Conservation (phyloP, 2,113 vertebrate species). For the Orycteropus afer region DNA sequence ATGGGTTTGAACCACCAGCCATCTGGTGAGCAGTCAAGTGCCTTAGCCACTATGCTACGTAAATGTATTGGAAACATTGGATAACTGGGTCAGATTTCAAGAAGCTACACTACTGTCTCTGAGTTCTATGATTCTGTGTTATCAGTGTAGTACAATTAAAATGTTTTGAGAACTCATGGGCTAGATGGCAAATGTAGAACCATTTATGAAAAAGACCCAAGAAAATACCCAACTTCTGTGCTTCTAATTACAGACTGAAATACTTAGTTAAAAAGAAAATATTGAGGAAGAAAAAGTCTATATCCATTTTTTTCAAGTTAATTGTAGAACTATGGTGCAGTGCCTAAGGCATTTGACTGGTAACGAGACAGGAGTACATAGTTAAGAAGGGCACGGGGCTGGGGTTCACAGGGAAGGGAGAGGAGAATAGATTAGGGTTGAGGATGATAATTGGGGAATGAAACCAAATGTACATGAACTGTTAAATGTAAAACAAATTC, state of each 20-base stretch:
- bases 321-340: not conserved
- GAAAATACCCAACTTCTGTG: not conserved
- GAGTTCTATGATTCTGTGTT: not conserved
- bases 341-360: too few species aligned
- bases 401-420: too few species aligned
- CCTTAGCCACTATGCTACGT: too few species aligned
- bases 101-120: not conserved
- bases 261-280: constrained; percentile 29
- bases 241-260: not conserved
- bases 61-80: not conserved
- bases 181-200: not conserved
- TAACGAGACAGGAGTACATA: not conserved
- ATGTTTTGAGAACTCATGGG: not conserved
- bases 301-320: not conserved
- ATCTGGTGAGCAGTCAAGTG: too few species aligned
- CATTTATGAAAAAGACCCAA: constrained; percentile 19
- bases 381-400: too few species aligned
- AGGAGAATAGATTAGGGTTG: too few species aligned
- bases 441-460: too few species aligned
- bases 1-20: too few species aligned
- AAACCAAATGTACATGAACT: too few species aligned
- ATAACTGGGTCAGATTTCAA: not conserved
- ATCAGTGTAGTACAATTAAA: not conserved
- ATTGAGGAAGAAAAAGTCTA: not conserved
- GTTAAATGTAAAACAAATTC: too few species aligned